These are phyloP conservation scores for Lanistes nyassanus DNA, from an alignment of 1,140 invertebrate species.

Conservation along the genomic window DNA sequence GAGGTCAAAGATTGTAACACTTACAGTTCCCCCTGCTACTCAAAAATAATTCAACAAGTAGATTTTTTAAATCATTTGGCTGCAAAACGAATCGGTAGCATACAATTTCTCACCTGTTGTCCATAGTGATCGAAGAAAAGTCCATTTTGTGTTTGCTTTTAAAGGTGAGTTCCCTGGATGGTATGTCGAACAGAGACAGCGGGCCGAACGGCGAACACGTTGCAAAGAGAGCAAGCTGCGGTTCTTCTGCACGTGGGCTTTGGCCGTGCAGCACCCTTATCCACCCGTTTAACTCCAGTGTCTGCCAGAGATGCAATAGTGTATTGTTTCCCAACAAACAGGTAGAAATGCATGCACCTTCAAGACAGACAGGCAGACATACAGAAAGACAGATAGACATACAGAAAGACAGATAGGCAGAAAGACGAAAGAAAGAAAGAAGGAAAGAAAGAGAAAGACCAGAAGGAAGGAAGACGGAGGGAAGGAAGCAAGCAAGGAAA, in stretches of 20 bases:
- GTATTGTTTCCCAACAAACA: background rate
- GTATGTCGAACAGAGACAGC: constrained; percentile 74
- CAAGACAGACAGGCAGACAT: background rate
- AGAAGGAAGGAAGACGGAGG: too few species aligned
- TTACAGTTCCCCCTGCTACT: too few species aligned
- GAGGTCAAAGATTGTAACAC: too few species aligned
- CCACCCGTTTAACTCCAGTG: constrained; percentile 95
- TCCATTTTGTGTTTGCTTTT: constrained; percentile 99
- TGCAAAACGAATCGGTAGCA: too few species aligned
- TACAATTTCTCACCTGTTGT: constrained; percentile 79
- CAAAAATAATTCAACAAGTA: background rate
- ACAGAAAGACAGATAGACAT: background rate
- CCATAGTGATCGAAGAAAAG: constrained; percentile 94
- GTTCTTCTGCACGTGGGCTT: constrained; percentile 83
- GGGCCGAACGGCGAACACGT: constrained; percentile 98
- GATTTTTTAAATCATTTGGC: constrained; percentile 10
- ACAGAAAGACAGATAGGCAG: background rate
- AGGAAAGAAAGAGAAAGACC: too few species aligned
- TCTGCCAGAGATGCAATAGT: constrained; percentile 72
- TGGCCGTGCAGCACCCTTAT: constrained; percentile 96
- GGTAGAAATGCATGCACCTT: background rate
- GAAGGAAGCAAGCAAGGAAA: too few species aligned
- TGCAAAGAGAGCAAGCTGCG: constrained; percentile 87
- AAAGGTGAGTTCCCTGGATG: constrained; percentile 93
- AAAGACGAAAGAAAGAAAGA: background rate